Conservation (phyloP, 2,888 invertebrate genomes). For the Halictus ligatus region DNA sequence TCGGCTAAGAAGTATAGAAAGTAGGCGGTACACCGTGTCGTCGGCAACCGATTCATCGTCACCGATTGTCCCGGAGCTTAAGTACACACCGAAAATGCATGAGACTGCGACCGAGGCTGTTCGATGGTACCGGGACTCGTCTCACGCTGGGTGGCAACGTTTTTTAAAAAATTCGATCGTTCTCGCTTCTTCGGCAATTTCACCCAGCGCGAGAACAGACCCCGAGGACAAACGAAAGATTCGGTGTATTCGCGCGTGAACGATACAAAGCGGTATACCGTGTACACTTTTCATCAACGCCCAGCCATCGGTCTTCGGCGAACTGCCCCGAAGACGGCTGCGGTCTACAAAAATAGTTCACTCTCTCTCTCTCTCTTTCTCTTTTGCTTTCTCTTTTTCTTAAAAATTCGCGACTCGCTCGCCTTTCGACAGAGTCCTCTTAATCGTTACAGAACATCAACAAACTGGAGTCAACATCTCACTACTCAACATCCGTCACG, state of each 20-base stretch:
- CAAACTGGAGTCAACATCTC: conserved; percentile 22
- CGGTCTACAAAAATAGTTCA: conserved; percentile 71
- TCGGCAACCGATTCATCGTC: conserved; percentile 2
- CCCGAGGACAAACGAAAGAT: neutral
- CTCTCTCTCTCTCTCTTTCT: conserved; percentile 46
- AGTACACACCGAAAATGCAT: conserved; percentile 48
- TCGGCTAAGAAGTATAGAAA: conserved; percentile 19
- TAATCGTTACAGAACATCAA: conserved; percentile 12
- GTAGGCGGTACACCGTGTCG: conserved; percentile 7
- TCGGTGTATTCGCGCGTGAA: conserved; percentile 5
- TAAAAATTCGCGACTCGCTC: conserved; percentile 9
- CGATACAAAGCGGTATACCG: conserved; percentile 11
- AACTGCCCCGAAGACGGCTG: conserved; percentile 23
- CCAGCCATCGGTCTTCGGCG: conserved; percentile 1
- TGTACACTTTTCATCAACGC: conserved; percentile 39
- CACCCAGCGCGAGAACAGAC: neutral
- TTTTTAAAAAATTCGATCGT: neutral
- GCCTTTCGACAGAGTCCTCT: conserved; percentile 1
- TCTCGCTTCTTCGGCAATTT: neutral
- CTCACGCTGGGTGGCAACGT: neutral
- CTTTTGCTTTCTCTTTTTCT: neutral
- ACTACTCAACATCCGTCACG: neutral
- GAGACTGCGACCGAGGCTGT: neutral
- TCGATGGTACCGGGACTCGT: neutral
- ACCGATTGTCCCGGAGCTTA: conserved; percentile 26